These are phyloP conservation scores for Mesorhabditis spiculigera DNA, from an alignment of 2,888 invertebrate genomes.

Conservation along the genomic window DNA sequence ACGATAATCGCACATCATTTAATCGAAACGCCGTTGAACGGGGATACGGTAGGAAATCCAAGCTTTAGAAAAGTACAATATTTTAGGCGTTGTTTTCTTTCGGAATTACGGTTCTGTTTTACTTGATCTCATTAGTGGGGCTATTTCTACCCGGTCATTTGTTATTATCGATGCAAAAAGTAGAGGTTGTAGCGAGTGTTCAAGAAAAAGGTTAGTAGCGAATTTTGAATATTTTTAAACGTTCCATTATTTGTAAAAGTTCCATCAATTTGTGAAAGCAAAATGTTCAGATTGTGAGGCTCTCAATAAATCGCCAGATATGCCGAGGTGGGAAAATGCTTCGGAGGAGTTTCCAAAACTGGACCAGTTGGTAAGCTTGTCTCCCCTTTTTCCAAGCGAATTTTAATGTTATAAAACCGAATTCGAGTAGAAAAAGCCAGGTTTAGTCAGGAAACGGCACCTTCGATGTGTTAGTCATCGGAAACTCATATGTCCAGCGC, in stretches of 20 bases:
- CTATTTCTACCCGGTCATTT: background rate
- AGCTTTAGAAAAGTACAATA: background rate
- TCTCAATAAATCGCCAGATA: background rate
- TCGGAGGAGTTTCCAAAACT: background rate
- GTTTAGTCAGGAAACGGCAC: background rate
- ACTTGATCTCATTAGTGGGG: background rate
- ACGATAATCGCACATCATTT: background rate
- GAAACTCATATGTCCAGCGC: background rate
- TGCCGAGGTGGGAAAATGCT: background rate
- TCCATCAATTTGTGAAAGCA: too few relatives aligned
- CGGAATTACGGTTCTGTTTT: background rate
- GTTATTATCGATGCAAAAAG: too few relatives aligned
- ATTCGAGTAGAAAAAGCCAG: background rate
- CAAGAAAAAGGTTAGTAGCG: too few relatives aligned
- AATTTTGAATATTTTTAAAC: too few relatives aligned
- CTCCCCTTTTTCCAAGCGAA: background rate
- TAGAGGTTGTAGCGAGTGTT: too few relatives aligned
- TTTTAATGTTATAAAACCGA: background rate
- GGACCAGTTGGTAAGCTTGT: background rate
- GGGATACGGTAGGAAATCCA: background rate
- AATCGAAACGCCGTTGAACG: background rate
- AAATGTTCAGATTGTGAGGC: background rate
- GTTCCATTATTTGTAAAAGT: too few relatives aligned
- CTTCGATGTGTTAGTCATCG: slow-evolving; percentile 2
- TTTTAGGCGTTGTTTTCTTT: background rate